Percentiles rank a stretch among this genome's conserved stretches.
phyloP scores from a whole-genome alignment of 2,113 vertebrate genomes.

The Pollimyrus isidori region DNA sequence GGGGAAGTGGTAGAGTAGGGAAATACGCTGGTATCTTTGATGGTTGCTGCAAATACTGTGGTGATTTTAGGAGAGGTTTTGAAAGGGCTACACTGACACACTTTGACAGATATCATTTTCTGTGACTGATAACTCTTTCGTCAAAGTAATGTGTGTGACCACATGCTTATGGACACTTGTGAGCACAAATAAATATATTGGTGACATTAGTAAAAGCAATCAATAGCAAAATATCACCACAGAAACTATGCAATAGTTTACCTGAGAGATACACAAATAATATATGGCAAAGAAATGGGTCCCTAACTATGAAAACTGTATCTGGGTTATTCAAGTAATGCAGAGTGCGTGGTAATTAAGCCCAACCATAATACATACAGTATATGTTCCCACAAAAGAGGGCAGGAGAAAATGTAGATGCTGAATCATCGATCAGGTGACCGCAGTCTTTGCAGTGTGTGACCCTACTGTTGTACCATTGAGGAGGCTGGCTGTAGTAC shows the following conservation, averaged over 20 bases:
- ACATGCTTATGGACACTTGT: neutral
- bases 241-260: neutral
- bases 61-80: neutral
- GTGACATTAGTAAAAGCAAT: neutral
- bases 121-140: neutral
- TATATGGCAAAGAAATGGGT: neutral
- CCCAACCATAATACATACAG: neutral
- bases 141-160: neutral
- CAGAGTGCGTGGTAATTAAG: neutral
- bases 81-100: neutral
- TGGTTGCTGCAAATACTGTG: neutral
- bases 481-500: neutral
- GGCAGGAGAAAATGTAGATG: neutral
- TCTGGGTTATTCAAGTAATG: neutral
- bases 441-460: neutral
- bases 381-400: neutral
- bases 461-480: neutral
- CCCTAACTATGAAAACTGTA: neutral
- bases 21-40: neutral
- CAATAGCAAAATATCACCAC: neutral
- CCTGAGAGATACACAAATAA: neutral
- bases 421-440: neutral
- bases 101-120: neutral
- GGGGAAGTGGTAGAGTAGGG: neutral
- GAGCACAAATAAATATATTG: neutral